Percentiles rank a stretch among this genome's conserved stretches.
These are phyloP conservation scores for Iselma pallidipennis DNA, from an alignment of 2,888 invertebrate species.

Conservation along the genomic window DNA sequence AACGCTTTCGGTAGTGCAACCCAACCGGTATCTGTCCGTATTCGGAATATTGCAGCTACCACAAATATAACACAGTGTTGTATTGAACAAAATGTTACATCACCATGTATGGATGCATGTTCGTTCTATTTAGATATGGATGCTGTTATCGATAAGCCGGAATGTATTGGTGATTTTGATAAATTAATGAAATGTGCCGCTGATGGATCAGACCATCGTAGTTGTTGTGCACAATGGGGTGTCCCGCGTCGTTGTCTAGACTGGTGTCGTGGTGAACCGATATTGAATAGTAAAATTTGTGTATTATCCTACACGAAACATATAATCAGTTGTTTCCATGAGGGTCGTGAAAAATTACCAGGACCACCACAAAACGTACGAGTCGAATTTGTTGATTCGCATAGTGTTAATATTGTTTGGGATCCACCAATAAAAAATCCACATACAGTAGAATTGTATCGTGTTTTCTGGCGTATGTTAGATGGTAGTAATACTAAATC, in stretches of 20 bases:
- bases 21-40: constrained; percentile 72
- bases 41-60: constrained; percentile 65
- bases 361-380: constrained; percentile 76
- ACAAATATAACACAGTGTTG: constrained; percentile 83
- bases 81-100: constrained; percentile 75
- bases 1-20: constrained; percentile 78
- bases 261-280: constrained; percentile 80
- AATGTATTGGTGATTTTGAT: constrained; percentile 81
- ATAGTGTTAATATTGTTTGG: constrained; percentile 69
- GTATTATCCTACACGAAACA: constrained; percentile 72
- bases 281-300: constrained; percentile 67
- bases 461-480: constrained; percentile 78
- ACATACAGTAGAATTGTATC: constrained; percentile 78
- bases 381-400: constrained; percentile 62
- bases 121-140: constrained; percentile 83
- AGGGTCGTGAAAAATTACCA: constrained; percentile 73
- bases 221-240: constrained; percentile 79
- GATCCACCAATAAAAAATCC: constrained; percentile 82
- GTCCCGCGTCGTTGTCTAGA: constrained; percentile 82
- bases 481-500: constrained; percentile 56
- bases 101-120: constrained; percentile 81
- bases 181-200: constrained; percentile 87
- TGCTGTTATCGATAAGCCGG: constrained; percentile 76
- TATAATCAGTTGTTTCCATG: constrained; percentile 81
- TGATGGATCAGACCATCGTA: constrained; percentile 79